Base-by-base conservation (phyloP, 2,113 vertebrate genomes). In the Onychorhynchus coronatus region DNA sequence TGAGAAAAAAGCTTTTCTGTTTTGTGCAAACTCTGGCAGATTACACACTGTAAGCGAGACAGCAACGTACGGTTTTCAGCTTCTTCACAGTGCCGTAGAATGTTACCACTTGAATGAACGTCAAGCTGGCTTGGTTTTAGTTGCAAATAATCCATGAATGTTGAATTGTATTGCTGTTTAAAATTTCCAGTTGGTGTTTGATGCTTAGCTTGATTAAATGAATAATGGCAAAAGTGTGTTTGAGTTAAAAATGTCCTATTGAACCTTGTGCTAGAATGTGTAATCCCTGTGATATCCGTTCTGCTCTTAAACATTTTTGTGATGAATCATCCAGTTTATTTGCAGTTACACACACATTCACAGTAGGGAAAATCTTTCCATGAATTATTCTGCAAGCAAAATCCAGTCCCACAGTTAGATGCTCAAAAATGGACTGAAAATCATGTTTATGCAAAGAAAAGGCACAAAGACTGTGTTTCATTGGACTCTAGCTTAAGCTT, bases 11-110 rank as follows among this genome's bases (percentile, higher is more conserved):
- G 10, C 56, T 88, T 35, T 73, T 68, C 44, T 81, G 35, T 56
- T 91, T 65, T 59, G 17, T 63, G 35, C 33, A 68, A 56, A 72
- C 59, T 24, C 2, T 53, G 33, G 21, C 42, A 58, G 8, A 7
- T 49, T 73, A 10, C 41, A 30, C 42, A 7, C 11, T 18, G 11
- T 73, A 71, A 67, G 58, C 11, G 12, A 55, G 33, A 67, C 8
- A 35, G 28, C 50, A 24, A 47, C 0, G 8, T 11, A 42, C 25
- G 16, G 2, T 15, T 91, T 66, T 73, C 0, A 0, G 5, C 15
- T 27, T 28, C 73, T 52, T 79, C 21, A 1, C 8, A 37, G 28
- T 20, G 9, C 2, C 49, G 24, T 68, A 41, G 18, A 68, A 25
- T 0, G 0, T 33, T 41, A 19, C 5, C 33, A 8, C 19, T 46